phyloP scores from a whole-genome alignment of 2,797 vertebrate genomes.

The Vespertilio murinus region DNA sequence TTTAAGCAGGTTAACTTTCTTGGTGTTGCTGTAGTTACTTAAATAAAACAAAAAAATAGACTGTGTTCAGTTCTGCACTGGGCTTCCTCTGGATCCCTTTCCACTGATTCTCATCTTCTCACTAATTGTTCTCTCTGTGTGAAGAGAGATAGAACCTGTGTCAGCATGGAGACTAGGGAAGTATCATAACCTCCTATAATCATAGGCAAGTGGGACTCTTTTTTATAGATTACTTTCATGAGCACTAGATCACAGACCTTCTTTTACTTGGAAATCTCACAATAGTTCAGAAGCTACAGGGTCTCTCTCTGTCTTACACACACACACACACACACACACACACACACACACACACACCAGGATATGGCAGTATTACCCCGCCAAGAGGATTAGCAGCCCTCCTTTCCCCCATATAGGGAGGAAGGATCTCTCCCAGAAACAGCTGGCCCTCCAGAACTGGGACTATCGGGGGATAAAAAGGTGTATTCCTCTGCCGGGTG shows the following conservation, averaged over 20 bases:
- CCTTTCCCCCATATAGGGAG: neutral
- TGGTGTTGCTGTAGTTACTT: neutral
- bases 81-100: neutral
- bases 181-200: neutral
- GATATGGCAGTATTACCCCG: neutral
- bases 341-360: neutral
- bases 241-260: neutral
- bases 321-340: neutral
- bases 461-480: neutral
- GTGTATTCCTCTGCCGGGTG: neutral
- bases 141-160: no score
- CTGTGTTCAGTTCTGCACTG: neutral
- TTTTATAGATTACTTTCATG: neutral
- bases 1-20: neutral
- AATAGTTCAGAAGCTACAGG: neutral
- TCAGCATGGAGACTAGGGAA: neutral
- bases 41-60: neutral
- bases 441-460: neutral
- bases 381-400: neutral
- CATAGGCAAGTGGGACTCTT: rapidly evolving
- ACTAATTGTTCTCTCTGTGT: neutral
- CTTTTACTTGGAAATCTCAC: neutral
- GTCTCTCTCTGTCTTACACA: no score
- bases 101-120: neutral
- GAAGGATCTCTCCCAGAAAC: neutral